Base-by-base conservation (phyloP, 1,140 invertebrate species). In the Hormaphis cornu region DNA sequence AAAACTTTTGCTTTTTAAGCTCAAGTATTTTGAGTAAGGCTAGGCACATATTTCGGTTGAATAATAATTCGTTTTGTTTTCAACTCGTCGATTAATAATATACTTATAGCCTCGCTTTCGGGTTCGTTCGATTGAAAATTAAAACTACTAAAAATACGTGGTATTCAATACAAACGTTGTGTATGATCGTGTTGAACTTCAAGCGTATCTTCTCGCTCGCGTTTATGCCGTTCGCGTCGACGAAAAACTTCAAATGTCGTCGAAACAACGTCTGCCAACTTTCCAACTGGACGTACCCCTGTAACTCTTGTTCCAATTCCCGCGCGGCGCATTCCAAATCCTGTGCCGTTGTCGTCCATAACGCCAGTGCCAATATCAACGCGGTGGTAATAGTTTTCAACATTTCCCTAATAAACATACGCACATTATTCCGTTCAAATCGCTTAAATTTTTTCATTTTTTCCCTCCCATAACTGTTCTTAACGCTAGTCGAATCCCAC, bases 171-270 rank as follows among this genome's bases (percentile, higher is more conserved):
- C 61, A 10, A 10, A 66, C 61, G 16, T 66, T 66, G 9, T 66
- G 61, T 33, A 50, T 35, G 24, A 66, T 66, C 14, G 44, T 48
- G 12, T 48, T 66, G 16, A 50, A 46, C 14, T 66, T 66, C 26
- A 50, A 20, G 9, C 44, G 28, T 50, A 33, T 46, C 0, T 9
- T 50, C 33, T 30, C 18, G 10, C 18, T 48, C 24, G 50, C 18
- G 5, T 50, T 3, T 20, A 50, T 14, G 2, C 28, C 28, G 22
- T 46, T 8, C 12, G 33, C 28, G 7, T 44, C 35, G 14, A 66
- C 61, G 5, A 22, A 22, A 50, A 66, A 66, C 20, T 66, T 66
- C 1, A 48, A 50, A 50, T 66, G 61, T 33, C 20, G 61, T 30
- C 16, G 24, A 8, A 66, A 66, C 6, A 66, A 18, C 50, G 30